These are phyloP conservation scores for Lottia scabra DNA, from an alignment of 2,888 invertebrate genomes.

Conservation along the genomic window DNA sequence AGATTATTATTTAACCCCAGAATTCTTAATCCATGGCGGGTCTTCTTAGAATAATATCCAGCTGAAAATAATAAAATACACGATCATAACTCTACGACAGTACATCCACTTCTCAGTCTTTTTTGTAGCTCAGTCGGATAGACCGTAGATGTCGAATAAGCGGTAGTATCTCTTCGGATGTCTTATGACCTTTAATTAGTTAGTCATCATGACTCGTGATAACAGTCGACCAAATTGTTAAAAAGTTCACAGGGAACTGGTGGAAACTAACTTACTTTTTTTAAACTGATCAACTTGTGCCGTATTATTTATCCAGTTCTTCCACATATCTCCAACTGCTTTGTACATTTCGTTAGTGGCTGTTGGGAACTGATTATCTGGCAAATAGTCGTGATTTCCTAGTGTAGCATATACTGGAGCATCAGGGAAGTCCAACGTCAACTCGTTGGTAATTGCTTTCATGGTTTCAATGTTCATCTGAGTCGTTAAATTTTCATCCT, in stretches of 20 bases:
- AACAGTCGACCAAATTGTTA: too few species aligned
- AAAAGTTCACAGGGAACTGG: too few species aligned
- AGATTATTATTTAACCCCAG: constrained; percentile 91
- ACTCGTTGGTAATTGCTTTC: constrained; percentile 79
- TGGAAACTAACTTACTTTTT: constrained; percentile 74
- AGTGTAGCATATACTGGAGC: constrained; percentile 76
- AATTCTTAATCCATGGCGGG: constrained; percentile 81
- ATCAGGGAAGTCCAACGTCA: constrained; percentile 72
- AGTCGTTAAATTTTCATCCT: constrained; percentile 78
- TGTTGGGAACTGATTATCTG: constrained; percentile 72
- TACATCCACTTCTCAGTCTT: too few species aligned
- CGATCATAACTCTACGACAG: too few species aligned
- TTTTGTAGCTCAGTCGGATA: too few species aligned
- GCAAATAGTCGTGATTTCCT: constrained; percentile 84
- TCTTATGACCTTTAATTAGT: too few species aligned
- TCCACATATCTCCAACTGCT: constrained; percentile 75
- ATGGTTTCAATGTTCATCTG: constrained; percentile 81
- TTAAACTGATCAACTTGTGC: constrained; percentile 86
- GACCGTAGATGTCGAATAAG: too few species aligned
- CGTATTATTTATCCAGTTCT: constrained; percentile 82
- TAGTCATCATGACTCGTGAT: too few species aligned
- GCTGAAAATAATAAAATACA: constrained; percentile 75
- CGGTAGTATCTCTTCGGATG: too few species aligned
- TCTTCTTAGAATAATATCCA: constrained; percentile 91
- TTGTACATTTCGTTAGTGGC: constrained; percentile 71